These are phyloP conservation scores for Nycteola revayana DNA, from an alignment of 2,888 invertebrate genomes.

Conservation along the genomic window DNA sequence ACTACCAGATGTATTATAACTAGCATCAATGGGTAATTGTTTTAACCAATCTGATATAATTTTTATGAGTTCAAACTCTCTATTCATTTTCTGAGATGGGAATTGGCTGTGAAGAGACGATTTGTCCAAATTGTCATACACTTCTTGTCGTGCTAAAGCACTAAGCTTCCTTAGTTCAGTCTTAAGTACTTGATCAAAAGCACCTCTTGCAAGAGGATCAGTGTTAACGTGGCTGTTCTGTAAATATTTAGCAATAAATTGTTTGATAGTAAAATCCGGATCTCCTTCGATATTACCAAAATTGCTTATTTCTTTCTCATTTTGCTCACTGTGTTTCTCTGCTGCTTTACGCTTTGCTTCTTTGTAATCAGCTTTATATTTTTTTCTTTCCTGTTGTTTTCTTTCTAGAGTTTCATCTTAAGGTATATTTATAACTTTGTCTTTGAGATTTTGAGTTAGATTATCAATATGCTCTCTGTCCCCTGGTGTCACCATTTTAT, in stretches of 20 bases:
- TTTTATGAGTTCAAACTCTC: conserved; percentile 52
- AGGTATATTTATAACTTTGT: conserved; percentile 37
- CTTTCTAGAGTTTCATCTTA: conserved; percentile 37
- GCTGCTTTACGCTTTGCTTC: conserved; percentile 12
- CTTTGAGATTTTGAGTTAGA: conserved; percentile 38
- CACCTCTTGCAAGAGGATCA: conserved; percentile 43
- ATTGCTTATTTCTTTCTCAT: conserved; percentile 9
- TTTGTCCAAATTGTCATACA: conserved; percentile 36
- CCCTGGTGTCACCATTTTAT: conserved; percentile 33
- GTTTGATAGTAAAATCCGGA: conserved; percentile 42
- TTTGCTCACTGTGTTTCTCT: conserved; percentile 1
- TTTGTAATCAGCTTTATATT: conserved; percentile 16
- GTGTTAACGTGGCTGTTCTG: conserved; percentile 47
- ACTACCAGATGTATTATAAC: conserved; percentile 42
- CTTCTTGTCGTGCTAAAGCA: conserved; percentile 37
- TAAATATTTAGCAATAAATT: conserved; percentile 48
- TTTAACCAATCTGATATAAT: conserved; percentile 60
- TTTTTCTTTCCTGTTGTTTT: conserved; percentile 20
- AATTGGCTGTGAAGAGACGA: conserved; percentile 24
- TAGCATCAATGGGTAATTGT: conserved; percentile 40
- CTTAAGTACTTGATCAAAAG: conserved; percentile 46
- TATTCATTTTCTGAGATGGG: conserved; percentile 33
- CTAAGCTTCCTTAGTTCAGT: conserved; percentile 44
- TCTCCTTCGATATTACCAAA: conserved; percentile 26
- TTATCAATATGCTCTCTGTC: conserved; percentile 33